Evolutionary conservation across 2,888 invertebrate genomes (phyloP).

Genomic region (Neelides folsomi): DNA sequence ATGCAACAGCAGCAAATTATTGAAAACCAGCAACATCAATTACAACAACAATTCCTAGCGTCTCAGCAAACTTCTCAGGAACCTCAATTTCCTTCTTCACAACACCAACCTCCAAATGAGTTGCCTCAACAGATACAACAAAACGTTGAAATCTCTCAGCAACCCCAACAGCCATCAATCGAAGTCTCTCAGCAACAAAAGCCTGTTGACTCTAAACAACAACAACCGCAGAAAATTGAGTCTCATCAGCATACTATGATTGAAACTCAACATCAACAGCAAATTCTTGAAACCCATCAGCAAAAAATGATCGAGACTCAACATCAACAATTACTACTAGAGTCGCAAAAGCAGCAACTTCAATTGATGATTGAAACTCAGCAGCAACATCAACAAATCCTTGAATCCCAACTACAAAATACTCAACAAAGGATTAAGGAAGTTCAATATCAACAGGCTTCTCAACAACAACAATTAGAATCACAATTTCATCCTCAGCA

Average conservation of each 20-base stretch:
- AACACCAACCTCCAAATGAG: constrained; percentile 37
- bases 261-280: not conserved
- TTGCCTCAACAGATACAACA: constrained; percentile 38
- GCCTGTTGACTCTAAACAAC: constrained; percentile 21
- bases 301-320: not conserved
- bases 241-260: constrained; percentile 7
- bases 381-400: constrained; percentile 4
- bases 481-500: constrained; percentile 40
- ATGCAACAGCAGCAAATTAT: constrained; percentile 46
- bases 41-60: constrained; percentile 45
- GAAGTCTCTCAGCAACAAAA: constrained; percentile 17
- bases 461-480: constrained; percentile 32
- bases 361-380: not conserved
- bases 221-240: constrained; percentile 25
- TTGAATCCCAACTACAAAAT: not conserved
- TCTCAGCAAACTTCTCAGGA: constrained; percentile 37
- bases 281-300: constrained; percentile 1
- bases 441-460: constrained; percentile 19
- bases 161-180: constrained; percentile 36
- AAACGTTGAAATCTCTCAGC: constrained; percentile 37
- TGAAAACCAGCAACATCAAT: constrained; percentile 43
- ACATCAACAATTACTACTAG: too few relatives aligned
- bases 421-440: constrained; percentile 27
- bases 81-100: constrained; percentile 13
- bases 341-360: not conserved